Conservation (phyloP, 2,113 vertebrate genomes). For the Pelusios castaneus region DNA sequence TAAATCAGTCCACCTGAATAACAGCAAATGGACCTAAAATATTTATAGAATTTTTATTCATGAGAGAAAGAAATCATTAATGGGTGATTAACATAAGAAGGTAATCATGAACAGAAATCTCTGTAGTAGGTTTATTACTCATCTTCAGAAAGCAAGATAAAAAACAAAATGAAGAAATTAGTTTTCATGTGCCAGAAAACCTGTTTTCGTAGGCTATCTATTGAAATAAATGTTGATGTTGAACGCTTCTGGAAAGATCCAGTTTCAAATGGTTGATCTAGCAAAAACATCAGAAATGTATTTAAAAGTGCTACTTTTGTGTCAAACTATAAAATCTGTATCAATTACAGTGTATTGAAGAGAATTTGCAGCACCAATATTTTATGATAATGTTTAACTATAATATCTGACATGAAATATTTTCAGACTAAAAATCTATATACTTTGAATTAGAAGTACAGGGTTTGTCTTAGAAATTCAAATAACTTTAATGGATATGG, state of each 20-base stretch:
- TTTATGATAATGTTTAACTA: constrained; percentile 55
- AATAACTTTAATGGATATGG: constrained; percentile 69
- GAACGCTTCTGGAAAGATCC: constrained; percentile 38
- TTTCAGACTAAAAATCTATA: constrained; percentile 38
- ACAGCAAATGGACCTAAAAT: constrained; percentile 88
- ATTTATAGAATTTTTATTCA: constrained; percentile 79
- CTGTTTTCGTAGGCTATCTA: constrained; percentile 46
- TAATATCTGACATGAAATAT: constrained; percentile 50
- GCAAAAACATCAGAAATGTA: constrained; percentile 56
- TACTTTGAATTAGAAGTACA: constrained; percentile 63
- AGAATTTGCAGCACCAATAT: constrained; percentile 26
- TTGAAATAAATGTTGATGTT: constrained; percentile 60
- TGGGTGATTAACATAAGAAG: constrained; percentile 74
- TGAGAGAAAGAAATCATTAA: constrained; percentile 64
- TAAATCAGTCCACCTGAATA: constrained; percentile 86
- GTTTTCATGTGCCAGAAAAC: constrained; percentile 61
- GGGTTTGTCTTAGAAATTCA: constrained; percentile 64
- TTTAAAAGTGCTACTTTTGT: constrained; percentile 54
- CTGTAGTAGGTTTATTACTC: constrained; percentile 45
- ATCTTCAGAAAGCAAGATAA: constrained; percentile 61
- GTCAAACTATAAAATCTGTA: constrained; percentile 50
- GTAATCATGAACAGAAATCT: constrained; percentile 75
- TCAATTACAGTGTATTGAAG: constrained; percentile 64
- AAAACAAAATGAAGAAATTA: constrained; percentile 63
- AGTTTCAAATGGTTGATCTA: constrained; percentile 54